Conservation (phyloP, 2,797 vertebrate genomes). For the Pteropus rufus region DNA sequence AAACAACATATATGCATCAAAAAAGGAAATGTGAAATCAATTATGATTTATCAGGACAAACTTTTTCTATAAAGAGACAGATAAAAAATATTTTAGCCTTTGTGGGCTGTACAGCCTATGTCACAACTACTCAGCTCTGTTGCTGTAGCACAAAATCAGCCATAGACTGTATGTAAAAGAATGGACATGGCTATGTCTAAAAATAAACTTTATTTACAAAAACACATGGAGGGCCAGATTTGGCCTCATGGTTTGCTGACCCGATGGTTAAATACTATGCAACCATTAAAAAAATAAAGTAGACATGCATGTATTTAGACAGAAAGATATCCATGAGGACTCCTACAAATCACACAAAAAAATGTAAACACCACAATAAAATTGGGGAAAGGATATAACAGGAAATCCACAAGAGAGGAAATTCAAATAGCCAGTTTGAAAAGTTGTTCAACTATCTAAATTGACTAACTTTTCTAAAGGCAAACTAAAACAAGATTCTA, state of each 20-base stretch:
- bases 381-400: not conserved
- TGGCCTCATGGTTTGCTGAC: not conserved
- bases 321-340: not conserved
- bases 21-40: not conserved
- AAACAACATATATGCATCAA: not conserved
- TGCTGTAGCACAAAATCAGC: not conserved
- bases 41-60: not conserved
- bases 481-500: conserved; percentile 32
- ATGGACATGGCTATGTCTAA: not conserved
- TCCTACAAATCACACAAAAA: not conserved
- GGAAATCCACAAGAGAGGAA: not conserved
- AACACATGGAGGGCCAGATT: not conserved
- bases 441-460: not conserved
- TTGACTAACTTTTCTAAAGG: not conserved
- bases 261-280: not conserved
- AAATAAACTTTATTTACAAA: not conserved
- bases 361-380: not conserved
- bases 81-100: not conserved
- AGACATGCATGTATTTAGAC: not conserved
- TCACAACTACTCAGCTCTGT: not conserved
- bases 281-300: not conserved
- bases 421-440: not conserved
- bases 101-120: not conserved
- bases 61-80: not conserved
- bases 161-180: not conserved